phyloP scores from a whole-genome alignment of 2,797 vertebrate genomes.

The Myotis findleyi region DNA sequence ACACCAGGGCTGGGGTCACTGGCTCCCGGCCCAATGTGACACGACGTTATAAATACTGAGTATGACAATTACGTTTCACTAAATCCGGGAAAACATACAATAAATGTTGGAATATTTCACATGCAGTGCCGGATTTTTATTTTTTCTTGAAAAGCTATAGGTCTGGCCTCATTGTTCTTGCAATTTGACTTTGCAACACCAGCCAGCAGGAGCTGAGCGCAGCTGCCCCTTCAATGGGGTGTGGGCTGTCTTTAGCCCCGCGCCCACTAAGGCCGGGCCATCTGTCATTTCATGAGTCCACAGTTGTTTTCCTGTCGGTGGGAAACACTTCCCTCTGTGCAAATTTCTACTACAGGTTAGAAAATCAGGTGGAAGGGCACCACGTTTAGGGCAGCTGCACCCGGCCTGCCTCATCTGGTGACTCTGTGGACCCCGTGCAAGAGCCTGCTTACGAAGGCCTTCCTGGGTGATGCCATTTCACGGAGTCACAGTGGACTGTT shows the following conservation, averaged over 20 bases:
- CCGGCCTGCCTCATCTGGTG: neutral
- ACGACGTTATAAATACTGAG: neutral
- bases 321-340: neutral
- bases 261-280: neutral
- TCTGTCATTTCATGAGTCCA: neutral
- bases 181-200: neutral
- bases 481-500: neutral
- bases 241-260: fast-evolving
- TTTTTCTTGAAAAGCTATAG: neutral
- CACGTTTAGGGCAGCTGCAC: fast-evolving
- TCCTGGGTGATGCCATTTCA: neutral
- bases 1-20: neutral
- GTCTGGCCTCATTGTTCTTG: neutral
- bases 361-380: neutral
- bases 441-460: neutral
- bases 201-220: neutral
- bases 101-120: neutral
- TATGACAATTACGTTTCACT: neutral
- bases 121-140: neutral
- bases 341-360: neutral
- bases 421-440: fast-evolving
- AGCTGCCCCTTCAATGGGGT: neutral
- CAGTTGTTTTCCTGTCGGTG: neutral
- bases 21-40: neutral
- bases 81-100: neutral